Conservation (phyloP, 2,888 invertebrate species). For the Mylabris sibirica region DNA sequence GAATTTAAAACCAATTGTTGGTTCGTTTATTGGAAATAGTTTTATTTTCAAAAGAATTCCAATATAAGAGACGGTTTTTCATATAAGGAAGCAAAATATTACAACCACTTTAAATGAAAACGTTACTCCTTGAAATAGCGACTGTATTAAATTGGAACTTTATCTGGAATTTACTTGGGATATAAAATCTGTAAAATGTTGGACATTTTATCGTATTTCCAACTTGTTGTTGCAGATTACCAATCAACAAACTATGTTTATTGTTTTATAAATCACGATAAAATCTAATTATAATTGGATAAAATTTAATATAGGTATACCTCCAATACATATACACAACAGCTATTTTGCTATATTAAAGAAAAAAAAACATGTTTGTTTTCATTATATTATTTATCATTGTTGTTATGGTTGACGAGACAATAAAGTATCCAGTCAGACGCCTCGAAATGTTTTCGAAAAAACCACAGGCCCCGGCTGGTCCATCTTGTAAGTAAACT, state of each 20-base stretch:
- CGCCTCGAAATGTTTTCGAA: neutral
- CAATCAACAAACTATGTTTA: conserved; percentile 7
- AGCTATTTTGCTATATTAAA: neutral
- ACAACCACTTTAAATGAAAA: conserved; percentile 25
- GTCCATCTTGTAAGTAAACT: conserved; percentile 6
- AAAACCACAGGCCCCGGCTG: neutral
- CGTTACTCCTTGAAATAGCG: conserved; percentile 19
- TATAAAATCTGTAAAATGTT: conserved; percentile 3
- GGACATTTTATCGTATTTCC: neutral
- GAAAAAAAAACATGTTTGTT: neutral
- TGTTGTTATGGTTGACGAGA: conserved; percentile 7
- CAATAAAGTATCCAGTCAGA: neutral
- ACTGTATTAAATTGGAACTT: conserved; percentile 20
- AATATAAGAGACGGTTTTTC: conserved; percentile 33
- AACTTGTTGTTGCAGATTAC: neutral
- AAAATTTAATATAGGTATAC: neutral
- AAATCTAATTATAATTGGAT: neutral
- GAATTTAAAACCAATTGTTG: conserved; percentile 24
- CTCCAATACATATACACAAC: too few relatives aligned
- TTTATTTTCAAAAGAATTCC: conserved; percentile 29
- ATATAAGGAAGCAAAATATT: conserved; percentile 33
- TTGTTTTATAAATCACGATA: conserved; percentile 1
- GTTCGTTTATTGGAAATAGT: conserved; percentile 39
- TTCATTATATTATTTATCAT: neutral
- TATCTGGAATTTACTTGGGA: neutral